Percentiles rank a stretch among this genome's conserved stretches.
Evolutionary conservation across 2,888 invertebrate genomes (phyloP).

Genomic region (Lissocephala sabroskyi): DNA sequence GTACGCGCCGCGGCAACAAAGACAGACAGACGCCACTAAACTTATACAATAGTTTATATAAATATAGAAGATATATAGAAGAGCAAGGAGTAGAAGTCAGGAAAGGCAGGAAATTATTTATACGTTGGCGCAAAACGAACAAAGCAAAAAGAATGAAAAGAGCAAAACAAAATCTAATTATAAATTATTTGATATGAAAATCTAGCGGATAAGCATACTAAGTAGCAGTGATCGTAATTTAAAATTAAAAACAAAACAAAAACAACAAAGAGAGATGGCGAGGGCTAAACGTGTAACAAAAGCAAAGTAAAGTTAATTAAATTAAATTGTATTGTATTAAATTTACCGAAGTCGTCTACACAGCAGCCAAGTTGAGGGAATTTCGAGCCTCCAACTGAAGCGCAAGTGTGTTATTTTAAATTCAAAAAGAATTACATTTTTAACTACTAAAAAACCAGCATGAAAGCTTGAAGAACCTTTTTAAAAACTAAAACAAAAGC

Average conservation of each 20-base stretch:
- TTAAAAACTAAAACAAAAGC: background rate
- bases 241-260: constrained; percentile 52
- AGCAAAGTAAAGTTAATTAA: constrained; percentile 35
- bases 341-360: background rate
- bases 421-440: constrained; percentile 25
- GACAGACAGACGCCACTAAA: constrained; percentile 40
- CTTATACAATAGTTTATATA: constrained; percentile 59
- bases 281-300: constrained; percentile 60
- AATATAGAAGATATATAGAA: constrained; percentile 39
- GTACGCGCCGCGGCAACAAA: constrained; percentile 19
- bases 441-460: constrained; percentile 19
- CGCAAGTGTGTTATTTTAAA: constrained; percentile 29
- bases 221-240: constrained; percentile 66
- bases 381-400: too few relatives aligned
- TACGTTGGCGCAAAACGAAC: constrained; percentile 59
- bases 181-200: constrained; percentile 57
- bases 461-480: constrained; percentile 8
- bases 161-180: constrained; percentile 37
- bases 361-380: constrained; percentile 26
- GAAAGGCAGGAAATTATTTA: constrained; percentile 46
- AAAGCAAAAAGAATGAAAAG: constrained; percentile 17
- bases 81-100: constrained; percentile 22
- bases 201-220: constrained; percentile 51
- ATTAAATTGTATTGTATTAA: constrained; percentile 12
- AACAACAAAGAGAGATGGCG: constrained; percentile 28